Conservation (phyloP, 2,797 vertebrate species). For the Garrulus glandarius region DNA sequence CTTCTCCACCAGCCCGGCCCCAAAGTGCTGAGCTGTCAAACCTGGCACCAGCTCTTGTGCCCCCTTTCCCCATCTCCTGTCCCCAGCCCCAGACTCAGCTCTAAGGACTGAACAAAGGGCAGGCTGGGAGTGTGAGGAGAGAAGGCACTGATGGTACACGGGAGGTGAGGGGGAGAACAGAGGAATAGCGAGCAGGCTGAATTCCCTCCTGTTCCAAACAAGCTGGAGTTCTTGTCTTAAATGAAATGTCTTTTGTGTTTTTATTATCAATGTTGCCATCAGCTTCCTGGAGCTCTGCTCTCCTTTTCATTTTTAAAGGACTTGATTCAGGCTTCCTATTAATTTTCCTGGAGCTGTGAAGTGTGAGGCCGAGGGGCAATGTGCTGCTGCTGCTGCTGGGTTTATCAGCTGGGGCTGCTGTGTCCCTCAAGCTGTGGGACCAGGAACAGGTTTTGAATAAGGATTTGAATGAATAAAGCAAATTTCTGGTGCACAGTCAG, state of each 20-base stretch:
- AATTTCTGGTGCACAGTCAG: not conserved
- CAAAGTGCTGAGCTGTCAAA: not conserved
- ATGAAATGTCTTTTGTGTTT: not conserved
- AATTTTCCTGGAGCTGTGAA: not conserved
- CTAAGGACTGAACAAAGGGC: not conserved
- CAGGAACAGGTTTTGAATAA: not conserved
- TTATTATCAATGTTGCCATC: not conserved
- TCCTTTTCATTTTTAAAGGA: not conserved
- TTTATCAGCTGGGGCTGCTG: not conserved
- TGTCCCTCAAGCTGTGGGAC: not conserved
- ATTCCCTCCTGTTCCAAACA: not conserved
- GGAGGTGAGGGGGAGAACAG: not conserved
- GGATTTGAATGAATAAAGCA: not conserved
- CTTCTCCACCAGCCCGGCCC: accelerated
- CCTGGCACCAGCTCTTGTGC: not conserved
- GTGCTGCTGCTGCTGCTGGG: not conserved
- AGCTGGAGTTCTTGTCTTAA: not conserved
- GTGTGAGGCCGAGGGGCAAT: accelerated
- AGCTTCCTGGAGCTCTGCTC: not conserved
- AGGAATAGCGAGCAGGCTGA: not conserved
- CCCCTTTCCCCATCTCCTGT: not conserved
- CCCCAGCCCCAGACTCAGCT: not conserved
- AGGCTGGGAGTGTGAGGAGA: not conserved
- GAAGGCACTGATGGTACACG: not conserved
- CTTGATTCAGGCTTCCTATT: not conserved